phyloP scores from a whole-genome alignment of 1,140 invertebrate genomes.

The Samia ricini region DNA sequence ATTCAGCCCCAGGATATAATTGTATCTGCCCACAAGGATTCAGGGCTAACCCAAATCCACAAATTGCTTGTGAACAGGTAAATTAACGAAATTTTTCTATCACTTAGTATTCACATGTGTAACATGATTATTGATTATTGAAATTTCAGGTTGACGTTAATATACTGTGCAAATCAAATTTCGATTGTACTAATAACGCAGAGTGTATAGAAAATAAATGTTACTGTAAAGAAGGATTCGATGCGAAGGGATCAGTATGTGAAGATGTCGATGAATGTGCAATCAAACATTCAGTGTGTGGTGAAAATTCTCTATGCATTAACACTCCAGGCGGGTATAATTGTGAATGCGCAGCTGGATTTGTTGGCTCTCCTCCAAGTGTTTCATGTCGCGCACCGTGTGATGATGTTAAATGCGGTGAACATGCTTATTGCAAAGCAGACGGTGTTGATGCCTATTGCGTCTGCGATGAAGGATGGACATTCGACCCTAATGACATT shows the following conservation, averaged over 20 bases:
- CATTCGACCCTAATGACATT: constrained; percentile 92
- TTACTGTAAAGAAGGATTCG: constrained; percentile 93
- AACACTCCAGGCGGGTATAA: constrained; percentile 91
- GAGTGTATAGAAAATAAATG: constrained; percentile 93
- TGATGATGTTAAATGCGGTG: constrained; percentile 92
- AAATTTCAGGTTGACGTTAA: constrained; percentile 86
- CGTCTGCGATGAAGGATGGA: constrained; percentile 95
- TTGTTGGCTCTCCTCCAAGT: constrained; percentile 88
- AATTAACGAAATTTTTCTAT: constrained; percentile 10
- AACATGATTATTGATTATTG: constrained; percentile 16
- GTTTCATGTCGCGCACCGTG: constrained; percentile 92
- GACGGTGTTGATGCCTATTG: constrained; percentile 94
- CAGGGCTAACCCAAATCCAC: constrained; percentile 86
- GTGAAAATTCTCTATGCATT: constrained; percentile 87
- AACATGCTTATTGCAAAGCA: constrained; percentile 92
- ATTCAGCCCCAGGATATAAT: constrained; percentile 90
- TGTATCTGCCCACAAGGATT: constrained; percentile 94
- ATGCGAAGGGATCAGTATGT: constrained; percentile 87
- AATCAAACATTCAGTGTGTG: constrained; percentile 84
- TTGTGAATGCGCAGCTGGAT: constrained; percentile 93
- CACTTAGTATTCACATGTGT: not conserved
- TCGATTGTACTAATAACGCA: constrained; percentile 95
- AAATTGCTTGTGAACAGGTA: constrained; percentile 92
- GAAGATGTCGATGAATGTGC: constrained; percentile 91
- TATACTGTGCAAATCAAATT: constrained; percentile 91